These are phyloP conservation scores for Cisticola juncidis DNA, from an alignment of 2,113 vertebrate species.

Conservation along the genomic window DNA sequence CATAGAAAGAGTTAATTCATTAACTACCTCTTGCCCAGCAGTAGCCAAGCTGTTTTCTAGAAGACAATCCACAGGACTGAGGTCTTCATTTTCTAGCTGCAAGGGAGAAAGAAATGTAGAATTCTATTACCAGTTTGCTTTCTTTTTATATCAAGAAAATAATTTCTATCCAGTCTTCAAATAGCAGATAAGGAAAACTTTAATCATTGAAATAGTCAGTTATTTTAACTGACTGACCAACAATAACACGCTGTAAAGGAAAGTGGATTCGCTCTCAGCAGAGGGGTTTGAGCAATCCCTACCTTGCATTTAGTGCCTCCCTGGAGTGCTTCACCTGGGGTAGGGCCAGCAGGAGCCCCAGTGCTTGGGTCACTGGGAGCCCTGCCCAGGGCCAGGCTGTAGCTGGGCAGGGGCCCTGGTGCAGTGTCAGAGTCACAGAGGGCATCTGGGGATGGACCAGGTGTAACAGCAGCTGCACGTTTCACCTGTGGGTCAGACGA, in stretches of 20 bases:
- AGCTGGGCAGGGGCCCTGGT: slow-evolving; percentile 63
- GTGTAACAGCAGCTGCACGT: slow-evolving; percentile 26
- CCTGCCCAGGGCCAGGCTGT: slow-evolving; percentile 30
- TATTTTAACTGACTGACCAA: not conserved
- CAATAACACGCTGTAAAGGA: not conserved
- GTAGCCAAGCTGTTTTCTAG: slow-evolving; percentile 37
- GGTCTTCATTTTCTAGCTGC: slow-evolving; percentile 74
- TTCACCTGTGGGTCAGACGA: slow-evolving; percentile 38
- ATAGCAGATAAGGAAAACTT: not conserved
- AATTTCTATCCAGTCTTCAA: not conserved
- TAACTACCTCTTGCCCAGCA: slow-evolving; percentile 40
- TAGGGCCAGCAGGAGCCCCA: slow-evolving; percentile 43
- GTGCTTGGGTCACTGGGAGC: slow-evolving; percentile 51
- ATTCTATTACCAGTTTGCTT: not conserved
- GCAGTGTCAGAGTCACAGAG: slow-evolving; percentile 65
- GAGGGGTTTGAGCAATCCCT: not conserved
- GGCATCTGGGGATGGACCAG: not conserved
- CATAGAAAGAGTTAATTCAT: slow-evolving; percentile 68
- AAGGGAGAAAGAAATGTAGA: not conserved
- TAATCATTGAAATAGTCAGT: not conserved
- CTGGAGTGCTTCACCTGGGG: slow-evolving; percentile 60
- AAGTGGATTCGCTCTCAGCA: not conserved
- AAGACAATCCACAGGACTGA: slow-evolving; percentile 27
- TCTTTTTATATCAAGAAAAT: not conserved
- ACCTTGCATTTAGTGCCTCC: slow-evolving; percentile 78